Evolutionary conservation across 2,888 invertebrate genomes (phyloP).

Genomic region (Platycnemis pennipes): DNA sequence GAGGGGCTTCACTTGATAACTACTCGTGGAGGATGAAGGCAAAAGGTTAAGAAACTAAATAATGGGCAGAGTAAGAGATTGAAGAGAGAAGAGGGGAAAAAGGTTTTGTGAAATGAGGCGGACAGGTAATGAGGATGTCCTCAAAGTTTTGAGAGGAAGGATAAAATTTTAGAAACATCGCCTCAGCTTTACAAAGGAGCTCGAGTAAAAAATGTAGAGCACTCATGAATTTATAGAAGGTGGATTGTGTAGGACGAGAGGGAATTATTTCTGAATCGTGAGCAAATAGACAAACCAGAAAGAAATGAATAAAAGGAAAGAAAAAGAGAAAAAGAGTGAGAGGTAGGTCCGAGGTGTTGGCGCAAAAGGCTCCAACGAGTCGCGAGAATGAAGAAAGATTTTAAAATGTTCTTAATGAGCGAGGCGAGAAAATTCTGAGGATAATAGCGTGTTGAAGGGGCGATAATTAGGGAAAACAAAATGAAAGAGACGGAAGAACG

Average conservation of each 20-base stretch:
- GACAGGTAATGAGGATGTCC: neutral
- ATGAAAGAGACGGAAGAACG: neutral
- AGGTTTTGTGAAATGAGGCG: neutral
- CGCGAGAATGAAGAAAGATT: neutral
- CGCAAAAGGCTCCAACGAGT: neutral
- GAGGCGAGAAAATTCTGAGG: slow-evolving; percentile 57
- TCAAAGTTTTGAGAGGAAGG: neutral
- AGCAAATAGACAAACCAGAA: neutral
- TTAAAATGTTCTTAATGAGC: slow-evolving; percentile 60
- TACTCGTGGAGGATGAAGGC: too few relatives aligned
- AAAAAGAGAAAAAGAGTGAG: neutral
- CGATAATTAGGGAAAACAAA: slow-evolving; percentile 50
- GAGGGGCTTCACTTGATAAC: too few relatives aligned
- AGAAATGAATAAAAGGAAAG: too few relatives aligned
- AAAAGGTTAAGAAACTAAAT: neutral
- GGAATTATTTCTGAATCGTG: neutral
- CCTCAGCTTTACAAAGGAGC: neutral
- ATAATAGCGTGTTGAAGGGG: slow-evolving; percentile 46
- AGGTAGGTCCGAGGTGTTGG: neutral
- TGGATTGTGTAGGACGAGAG: neutral
- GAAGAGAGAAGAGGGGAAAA: neutral
- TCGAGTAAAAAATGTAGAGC: neutral
- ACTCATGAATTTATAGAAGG: neutral
- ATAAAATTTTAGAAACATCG: neutral
- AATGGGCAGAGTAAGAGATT: too few relatives aligned